Percentiles rank a stretch among this genome's conserved stretches.
Conservation (phyloP, 2,888 invertebrate genomes). For the Drosophila mimica region DNA sequence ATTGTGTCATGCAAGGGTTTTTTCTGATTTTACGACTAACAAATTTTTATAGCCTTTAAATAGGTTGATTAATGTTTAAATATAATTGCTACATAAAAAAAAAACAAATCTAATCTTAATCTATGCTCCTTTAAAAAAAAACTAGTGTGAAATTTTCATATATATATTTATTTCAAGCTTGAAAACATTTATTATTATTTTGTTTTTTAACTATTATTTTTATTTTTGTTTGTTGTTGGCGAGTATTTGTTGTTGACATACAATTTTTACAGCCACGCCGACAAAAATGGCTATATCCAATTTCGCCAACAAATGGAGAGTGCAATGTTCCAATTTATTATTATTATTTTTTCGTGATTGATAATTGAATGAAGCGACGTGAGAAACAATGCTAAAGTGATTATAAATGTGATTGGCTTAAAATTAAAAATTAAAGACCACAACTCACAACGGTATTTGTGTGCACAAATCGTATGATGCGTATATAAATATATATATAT, state of each 20-base stretch:
- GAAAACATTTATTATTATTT: not conserved
- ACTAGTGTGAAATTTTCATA: not conserved
- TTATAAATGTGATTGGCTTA: not conserved
- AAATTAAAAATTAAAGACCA: not conserved
- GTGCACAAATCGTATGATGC: not conserved
- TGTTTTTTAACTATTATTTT: not conserved
- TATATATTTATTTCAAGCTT: not conserved
- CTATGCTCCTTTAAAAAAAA: not conserved
- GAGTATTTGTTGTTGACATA: not conserved
- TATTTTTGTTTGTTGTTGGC: too few relatives aligned
- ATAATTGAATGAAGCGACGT: not conserved
- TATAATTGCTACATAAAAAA: not conserved
- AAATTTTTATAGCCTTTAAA: too few relatives aligned
- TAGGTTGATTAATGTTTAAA: too few relatives aligned
- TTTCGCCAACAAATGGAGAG: not conserved
- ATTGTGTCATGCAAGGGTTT: not conserved
- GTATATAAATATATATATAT: too few relatives aligned
- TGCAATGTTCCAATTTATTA: not conserved
- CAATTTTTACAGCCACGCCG: not conserved
- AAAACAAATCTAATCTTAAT: not conserved
- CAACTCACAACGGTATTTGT: not conserved
- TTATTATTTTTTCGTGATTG: not conserved
- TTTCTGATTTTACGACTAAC: not conserved
- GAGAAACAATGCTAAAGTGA: not conserved
- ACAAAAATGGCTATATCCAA: not conserved